A percentile compares a stretch with the other conserved stretches of the same genome.
Conservation (phyloP, 2,888 invertebrate genomes). For the Aphidoletes aphidimyza region DNA sequence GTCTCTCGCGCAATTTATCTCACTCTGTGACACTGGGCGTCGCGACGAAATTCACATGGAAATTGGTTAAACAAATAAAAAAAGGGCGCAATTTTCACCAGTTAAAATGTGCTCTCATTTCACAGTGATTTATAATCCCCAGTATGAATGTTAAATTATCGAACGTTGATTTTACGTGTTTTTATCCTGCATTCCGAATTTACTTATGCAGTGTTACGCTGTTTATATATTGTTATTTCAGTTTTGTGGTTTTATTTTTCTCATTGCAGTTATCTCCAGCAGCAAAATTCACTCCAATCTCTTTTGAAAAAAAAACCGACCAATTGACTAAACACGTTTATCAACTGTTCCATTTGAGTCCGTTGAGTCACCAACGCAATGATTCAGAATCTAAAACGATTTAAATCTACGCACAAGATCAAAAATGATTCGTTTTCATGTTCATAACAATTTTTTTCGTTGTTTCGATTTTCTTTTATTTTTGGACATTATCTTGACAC, state of each 20-base stretch:
- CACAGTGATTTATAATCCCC: too few species aligned
- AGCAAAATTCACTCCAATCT: too few species aligned
- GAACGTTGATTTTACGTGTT: not conserved
- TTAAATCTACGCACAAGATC: not conserved
- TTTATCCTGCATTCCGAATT: too few species aligned
- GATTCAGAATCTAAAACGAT: not conserved
- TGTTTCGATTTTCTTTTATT: not conserved
- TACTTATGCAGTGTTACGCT: too few species aligned
- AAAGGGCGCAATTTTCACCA: not conserved
- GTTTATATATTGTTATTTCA: not conserved
- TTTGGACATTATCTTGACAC: conserved; percentile 30
- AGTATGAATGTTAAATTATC: not conserved
- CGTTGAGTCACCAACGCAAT: not conserved
- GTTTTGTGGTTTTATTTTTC: not conserved
- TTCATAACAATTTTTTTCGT: not conserved
- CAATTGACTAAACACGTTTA: too few species aligned
- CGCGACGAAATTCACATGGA: too few species aligned
- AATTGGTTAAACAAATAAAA: too few species aligned
- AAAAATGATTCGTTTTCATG: not conserved
- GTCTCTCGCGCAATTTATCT: too few species aligned
- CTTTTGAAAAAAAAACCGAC: too few species aligned
- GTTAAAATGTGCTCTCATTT: too few species aligned
- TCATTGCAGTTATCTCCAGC: conserved; percentile 19
- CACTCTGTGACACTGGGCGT: too few species aligned
- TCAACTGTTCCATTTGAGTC: not conserved